phyloP scores from a whole-genome alignment of 2,888 invertebrate genomes.

The Spicauda simplicius region DNA sequence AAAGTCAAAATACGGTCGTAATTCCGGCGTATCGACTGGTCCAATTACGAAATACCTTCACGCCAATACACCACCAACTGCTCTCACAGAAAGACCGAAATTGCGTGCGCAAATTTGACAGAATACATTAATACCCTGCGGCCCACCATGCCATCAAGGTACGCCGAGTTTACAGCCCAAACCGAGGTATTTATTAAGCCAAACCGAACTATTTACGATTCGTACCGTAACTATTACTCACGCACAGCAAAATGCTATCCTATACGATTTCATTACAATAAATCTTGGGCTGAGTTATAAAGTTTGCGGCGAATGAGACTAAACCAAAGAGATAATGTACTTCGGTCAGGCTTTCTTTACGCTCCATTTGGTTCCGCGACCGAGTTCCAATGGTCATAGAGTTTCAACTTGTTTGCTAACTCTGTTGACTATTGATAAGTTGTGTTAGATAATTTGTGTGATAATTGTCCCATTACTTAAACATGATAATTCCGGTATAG shows the following conservation, averaged over 20 bases:
- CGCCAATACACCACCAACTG: slow-evolving; percentile 18
- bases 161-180: slow-evolving; percentile 52
- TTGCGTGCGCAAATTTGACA: slow-evolving; percentile 45
- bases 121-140: slow-evolving; percentile 38
- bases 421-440: slow-evolving; percentile 55
- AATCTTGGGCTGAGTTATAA: slow-evolving; percentile 72
- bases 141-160: slow-evolving; percentile 47
- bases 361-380: slow-evolving; percentile 44
- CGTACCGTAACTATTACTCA: slow-evolving; percentile 61
- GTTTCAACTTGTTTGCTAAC: slow-evolving; percentile 43
- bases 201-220: slow-evolving; percentile 68
- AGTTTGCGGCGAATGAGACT: slow-evolving; percentile 71
- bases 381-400: slow-evolving; percentile 47
- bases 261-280: slow-evolving; percentile 76
- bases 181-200: slow-evolving; percentile 60
- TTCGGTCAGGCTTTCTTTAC: slow-evolving; percentile 65
- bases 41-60: slow-evolving; percentile 30
- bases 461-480: slow-evolving; percentile 74
- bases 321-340: slow-evolving; percentile 70
- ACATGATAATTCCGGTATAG: slow-evolving; percentile 51
- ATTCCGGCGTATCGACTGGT: slow-evolving; percentile 15
- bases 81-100: slow-evolving; percentile 25
- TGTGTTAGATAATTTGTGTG: slow-evolving; percentile 58
- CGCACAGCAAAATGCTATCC: slow-evolving; percentile 70
- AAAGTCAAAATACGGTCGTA: slow-evolving; percentile 17